Evolutionary conservation across 1,140 invertebrate species (phyloP).

Genomic region (Littorina saxatilis): DNA sequence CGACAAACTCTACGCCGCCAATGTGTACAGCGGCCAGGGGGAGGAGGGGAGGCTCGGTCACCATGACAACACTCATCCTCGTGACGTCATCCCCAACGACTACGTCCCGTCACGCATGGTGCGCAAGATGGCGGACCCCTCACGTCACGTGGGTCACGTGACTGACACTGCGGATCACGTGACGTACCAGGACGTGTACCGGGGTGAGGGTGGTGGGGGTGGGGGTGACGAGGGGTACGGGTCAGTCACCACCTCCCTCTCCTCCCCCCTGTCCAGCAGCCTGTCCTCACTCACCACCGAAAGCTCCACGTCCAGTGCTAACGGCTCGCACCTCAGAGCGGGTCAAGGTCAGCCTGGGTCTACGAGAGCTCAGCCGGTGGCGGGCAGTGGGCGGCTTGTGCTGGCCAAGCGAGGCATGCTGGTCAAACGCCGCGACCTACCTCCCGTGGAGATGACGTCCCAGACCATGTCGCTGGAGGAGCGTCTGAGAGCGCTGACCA

Average conservation of each 20-base stretch:
- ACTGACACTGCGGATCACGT: not conserved
- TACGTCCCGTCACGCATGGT: conserved; percentile 12
- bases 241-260: conserved; percentile 10
- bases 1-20: not conserved
- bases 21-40: not conserved
- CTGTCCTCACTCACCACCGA: conserved; percentile 33
- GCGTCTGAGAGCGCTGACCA: conserved; percentile 26
- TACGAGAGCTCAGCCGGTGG: conserved; percentile 27
- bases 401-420: conserved; percentile 18
- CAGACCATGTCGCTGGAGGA: conserved; percentile 20
- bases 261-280: conserved; percentile 25
- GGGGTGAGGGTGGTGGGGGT: not conserved
- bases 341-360: too few species aligned
- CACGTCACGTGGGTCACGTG: not conserved
- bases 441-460: conserved; percentile 16
- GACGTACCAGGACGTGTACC: not conserved
- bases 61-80: not conserved
- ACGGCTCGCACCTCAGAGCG: not conserved
- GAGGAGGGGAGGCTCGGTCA: not conserved
- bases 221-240: conserved; percentile 21
- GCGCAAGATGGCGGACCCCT: not conserved
- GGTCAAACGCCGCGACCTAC: conserved; percentile 26
- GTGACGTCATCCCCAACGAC: not conserved
- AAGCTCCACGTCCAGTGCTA: not conserved
- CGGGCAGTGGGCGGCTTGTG: conserved; percentile 4